Base-by-base conservation (phyloP, 1,140 invertebrate species). In the Pogonognathellus flavescens region DNA sequence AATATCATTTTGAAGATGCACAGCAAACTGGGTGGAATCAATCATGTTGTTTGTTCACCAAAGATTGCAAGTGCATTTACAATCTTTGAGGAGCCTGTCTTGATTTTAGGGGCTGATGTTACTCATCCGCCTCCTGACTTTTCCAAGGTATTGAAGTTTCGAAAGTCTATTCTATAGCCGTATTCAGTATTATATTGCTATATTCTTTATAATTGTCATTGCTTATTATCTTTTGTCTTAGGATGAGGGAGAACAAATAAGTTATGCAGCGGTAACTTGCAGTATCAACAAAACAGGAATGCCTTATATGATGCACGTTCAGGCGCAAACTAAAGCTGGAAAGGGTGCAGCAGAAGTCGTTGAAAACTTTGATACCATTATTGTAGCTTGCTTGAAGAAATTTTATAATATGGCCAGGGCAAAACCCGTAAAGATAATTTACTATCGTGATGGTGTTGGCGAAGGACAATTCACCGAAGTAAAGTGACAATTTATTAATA, bases 1-100 rank as follows among this genome's bases (percentile, higher is more conserved):
- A 97, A 98, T 90, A 94, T 98, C 86, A 90, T 97, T 13, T 90
- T 96, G 0, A 98, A 98, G 92, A 93, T 98, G 0, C 95, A 95
- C 90, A 94, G 95, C 0, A 98, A 98, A 90, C 89, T 98, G 31
- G 95, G 96, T 90, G 96, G 96, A 0, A 91, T 94, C 0, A 98
- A 97, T 92, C 95, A 97, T 89, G 91, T 89, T 16, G 88, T 96
- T 52, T 59, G 16, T 7, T 11, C 60, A 0, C 82, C 83, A 81
- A 31, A 80, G 18, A n/a, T 59, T 41, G 41, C 41, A 0, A 82
- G 57, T 83, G 76, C 31, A 81, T 53, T 90, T 90, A 59, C 1
- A 7, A 59, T 92, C 87, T 87, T 93, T 10, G 41, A 86, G 0
- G 76, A 22, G 41, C 92, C 92, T 0, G 90, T 91, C 0, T 95